Base-by-base conservation (phyloP, 2,113 vertebrate species). In the Nyctibius bracteatus region DNA sequence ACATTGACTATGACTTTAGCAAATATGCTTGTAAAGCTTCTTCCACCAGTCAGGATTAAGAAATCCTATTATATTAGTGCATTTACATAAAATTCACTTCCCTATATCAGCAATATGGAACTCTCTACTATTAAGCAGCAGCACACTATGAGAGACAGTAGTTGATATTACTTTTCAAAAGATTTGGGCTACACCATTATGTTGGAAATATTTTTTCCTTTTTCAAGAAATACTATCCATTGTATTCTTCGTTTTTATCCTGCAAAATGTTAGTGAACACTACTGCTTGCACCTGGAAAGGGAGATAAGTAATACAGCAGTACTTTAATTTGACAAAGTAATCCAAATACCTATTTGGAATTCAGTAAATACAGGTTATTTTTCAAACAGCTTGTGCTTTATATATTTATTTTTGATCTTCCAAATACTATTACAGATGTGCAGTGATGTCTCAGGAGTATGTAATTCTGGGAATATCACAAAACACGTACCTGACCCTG, bases 301-400 rank as follows among this genome's bases (percentile, higher is more conserved):
- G 16, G 54, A 96, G 93, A 95, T 96, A 93, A 95, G 92, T 96
- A 86, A 49, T 75, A 94, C 20, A 81, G 70, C 88, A 81, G 81
- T 63, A 90, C 57, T 96, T 97, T 90, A 96, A 97, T 94, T 95
- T 91, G 79, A 96, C 75, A 90, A 88, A 96, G 75, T 94, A 96
- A 97, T 94, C 75, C 85, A 95, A 88, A 91, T 31, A 71, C 37
- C 68, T 92, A 70, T 94, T 95, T 92, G 63, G 80, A 94, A 94
- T 86, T 88, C 89, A 94, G 86, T 78, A 93, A 92, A 93, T 89
- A 90, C 28, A 44, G 49, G 57, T 72, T 88, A 75, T 88, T 89
- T 93, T 93, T 96, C 85, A 91, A 92, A 81, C 57, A 70, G 70
- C 24, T 81, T 73, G 39, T 81, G 63, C 44, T 94, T 86, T 72